These are phyloP conservation scores for Cyclura pinguis DNA, from an alignment of 2,797 vertebrate species.

Conservation along the genomic window DNA sequence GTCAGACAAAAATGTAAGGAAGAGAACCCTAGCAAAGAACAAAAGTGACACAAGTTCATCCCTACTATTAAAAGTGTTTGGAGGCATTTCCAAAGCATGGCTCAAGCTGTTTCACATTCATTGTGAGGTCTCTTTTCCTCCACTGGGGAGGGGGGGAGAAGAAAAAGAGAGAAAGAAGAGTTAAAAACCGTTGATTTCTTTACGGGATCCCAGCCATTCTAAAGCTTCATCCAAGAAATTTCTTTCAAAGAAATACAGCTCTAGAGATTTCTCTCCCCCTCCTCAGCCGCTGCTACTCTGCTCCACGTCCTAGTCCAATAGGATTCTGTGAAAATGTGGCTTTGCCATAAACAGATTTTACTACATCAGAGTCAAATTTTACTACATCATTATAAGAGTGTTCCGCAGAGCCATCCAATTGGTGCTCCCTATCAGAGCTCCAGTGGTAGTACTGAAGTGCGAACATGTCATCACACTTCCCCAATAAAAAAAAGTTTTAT, in stretches of 20 bases:
- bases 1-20: not conserved
- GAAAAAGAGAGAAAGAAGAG: not conserved
- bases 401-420: constrained; percentile 78
- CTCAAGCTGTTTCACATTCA: not conserved
- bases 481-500: constrained; percentile 86
- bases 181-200: not conserved
- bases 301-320: constrained; percentile 62
- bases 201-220: not conserved
- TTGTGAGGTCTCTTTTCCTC: not conserved
- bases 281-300: not conserved
- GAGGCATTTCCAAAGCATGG: not conserved
- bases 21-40: not conserved
- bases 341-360: constrained; percentile 86
- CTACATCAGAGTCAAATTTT: constrained; percentile 88
- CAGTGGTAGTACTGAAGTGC: constrained; percentile 69
- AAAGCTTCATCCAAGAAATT: not conserved
- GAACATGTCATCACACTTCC: constrained; percentile 81
- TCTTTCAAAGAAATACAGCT: not conserved
- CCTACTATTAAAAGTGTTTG: not conserved
- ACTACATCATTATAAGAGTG: constrained; percentile 83
- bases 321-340: constrained; percentile 79
- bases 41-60: not conserved
- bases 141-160: too few species aligned
- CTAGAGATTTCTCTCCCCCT: constrained; percentile 7
- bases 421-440: constrained; percentile 72